Conservation (phyloP, 2,888 invertebrate genomes). For the Scaptomyza tumidula region DNA sequence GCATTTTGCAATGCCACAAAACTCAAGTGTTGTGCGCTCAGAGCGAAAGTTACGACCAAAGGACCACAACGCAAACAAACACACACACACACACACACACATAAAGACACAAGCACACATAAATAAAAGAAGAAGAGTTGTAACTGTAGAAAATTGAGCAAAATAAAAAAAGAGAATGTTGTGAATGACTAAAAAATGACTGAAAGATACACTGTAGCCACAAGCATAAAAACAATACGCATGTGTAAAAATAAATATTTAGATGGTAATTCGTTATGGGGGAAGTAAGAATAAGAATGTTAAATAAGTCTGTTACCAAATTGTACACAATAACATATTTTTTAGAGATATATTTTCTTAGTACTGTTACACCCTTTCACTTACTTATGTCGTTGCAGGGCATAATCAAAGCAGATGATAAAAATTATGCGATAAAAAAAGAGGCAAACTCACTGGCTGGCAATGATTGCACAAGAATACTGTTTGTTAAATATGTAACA, state of each 20-base stretch:
- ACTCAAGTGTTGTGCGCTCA: conserved; percentile 69
- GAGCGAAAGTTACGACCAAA: conserved; percentile 74
- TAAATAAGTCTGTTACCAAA: too few species aligned
- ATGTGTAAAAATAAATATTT: too few species aligned
- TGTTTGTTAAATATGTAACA: conserved; percentile 60
- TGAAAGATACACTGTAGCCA: conserved; percentile 8
- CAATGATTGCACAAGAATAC: conserved; percentile 59
- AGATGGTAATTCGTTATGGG: neutral
- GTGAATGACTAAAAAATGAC: neutral
- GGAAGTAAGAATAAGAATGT: too few species aligned
- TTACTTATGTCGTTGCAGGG: conserved; percentile 5
- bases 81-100: conserved; percentile 4
- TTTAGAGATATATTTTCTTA: too few species aligned
- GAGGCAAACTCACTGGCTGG: conserved; percentile 29
- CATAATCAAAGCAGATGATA: conserved; percentile 41
- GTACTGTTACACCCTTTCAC: neutral
- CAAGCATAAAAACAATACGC: too few species aligned
- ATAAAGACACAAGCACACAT: neutral
- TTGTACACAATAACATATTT: too few species aligned
- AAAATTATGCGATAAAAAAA: conserved; percentile 50
- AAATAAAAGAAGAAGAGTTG: conserved; percentile 23
- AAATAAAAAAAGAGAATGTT: neutral
- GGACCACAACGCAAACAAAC: conserved; percentile 33
- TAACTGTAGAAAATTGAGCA: conserved; percentile 17
- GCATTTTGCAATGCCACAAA: conserved; percentile 79